A percentile compares a stretch with the other conserved stretches of the same genome.
Evolutionary conservation across 1,140 invertebrate species (phyloP).

Genomic region (Leptopilina boulardi): DNA sequence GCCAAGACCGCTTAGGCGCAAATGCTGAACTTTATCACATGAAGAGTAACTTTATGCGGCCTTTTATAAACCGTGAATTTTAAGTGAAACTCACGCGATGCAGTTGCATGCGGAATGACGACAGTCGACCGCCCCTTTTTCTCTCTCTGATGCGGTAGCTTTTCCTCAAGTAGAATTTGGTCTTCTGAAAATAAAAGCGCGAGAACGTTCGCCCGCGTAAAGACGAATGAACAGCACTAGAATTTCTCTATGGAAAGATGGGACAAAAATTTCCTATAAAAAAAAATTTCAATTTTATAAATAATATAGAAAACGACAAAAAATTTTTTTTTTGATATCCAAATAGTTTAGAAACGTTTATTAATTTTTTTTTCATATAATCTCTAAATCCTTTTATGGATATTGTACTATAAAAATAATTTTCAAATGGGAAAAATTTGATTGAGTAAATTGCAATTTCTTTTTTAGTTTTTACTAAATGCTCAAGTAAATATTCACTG

Average conservation of each 20-base stretch:
- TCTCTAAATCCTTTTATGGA: no score
- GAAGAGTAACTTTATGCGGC: slow-evolving; percentile 10
- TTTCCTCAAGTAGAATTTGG: slow-evolving; percentile 32
- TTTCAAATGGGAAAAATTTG: no score
- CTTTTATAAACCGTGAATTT: slow-evolving; percentile 27
- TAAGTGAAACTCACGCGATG: slow-evolving; percentile 27
- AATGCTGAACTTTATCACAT: slow-evolving; percentile 26
- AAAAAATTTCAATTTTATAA: neutral
- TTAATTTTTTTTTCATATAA: no score
- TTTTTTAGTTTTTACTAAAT: neutral
- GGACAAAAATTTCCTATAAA: neutral
- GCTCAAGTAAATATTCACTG: neutral
- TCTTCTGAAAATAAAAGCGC: slow-evolving; percentile 38
- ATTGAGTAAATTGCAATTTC: no score
- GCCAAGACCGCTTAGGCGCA: slow-evolving; percentile 20
- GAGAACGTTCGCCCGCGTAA: slow-evolving; percentile 31
- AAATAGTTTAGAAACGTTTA: no score
- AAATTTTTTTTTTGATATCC: no score
- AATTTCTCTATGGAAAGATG: slow-evolving; percentile 5
- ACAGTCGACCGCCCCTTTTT: slow-evolving; percentile 27
- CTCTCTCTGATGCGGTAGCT: slow-evolving; percentile 25
- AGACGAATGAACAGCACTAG: slow-evolving; percentile 35
- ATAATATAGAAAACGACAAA: neutral
- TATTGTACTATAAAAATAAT: no score
- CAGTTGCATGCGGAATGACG: slow-evolving; percentile 21